phyloP scores from a whole-genome alignment of 2,888 invertebrate species.

The Apamea monoglypha region DNA sequence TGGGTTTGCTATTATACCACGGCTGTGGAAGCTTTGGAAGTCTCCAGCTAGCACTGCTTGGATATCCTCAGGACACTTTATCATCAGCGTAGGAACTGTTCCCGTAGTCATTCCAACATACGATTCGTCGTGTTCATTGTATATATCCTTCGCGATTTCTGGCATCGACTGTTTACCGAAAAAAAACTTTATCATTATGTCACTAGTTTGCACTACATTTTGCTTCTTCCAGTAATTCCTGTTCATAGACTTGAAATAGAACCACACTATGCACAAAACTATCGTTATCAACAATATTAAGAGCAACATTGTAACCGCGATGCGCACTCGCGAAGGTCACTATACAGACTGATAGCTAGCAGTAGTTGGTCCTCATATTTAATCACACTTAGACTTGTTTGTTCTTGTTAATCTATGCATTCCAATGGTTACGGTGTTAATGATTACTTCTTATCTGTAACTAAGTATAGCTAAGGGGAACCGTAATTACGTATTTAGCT shows the following conservation, averaged over 20 bases:
- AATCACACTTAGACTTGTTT: constrained; percentile 3
- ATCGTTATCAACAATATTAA: constrained; percentile 57
- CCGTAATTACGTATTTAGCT: background rate
- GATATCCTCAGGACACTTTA: constrained; percentile 78
- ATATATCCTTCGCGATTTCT: constrained; percentile 76
- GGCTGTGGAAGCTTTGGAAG: constrained; percentile 78
- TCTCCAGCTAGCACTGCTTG: constrained; percentile 77
- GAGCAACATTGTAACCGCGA: constrained; percentile 52
- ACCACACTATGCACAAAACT: constrained; percentile 63
- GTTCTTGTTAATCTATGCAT: constrained; percentile 1
- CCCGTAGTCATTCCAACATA: constrained; percentile 76
- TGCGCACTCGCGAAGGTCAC: constrained; percentile 19
- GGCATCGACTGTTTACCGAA: constrained; percentile 74
- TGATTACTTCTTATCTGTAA: background rate
- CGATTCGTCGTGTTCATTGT: constrained; percentile 71
- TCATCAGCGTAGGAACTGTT: constrained; percentile 71
- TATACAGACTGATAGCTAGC: constrained; percentile 30
- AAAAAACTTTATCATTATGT: constrained; percentile 73
- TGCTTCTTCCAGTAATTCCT: constrained; percentile 79
- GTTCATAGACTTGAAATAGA: constrained; percentile 51
- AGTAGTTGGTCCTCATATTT: constrained; percentile 5
- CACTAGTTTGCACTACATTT: constrained; percentile 72
- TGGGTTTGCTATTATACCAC: constrained; percentile 75
- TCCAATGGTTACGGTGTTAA: background rate
- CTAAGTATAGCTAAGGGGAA: background rate